Percentiles rank a stretch among this genome's conserved stretches.
Evolutionary conservation across 2,797 vertebrate species (phyloP).

Genomic region (Leptoclinus maculatus): DNA sequence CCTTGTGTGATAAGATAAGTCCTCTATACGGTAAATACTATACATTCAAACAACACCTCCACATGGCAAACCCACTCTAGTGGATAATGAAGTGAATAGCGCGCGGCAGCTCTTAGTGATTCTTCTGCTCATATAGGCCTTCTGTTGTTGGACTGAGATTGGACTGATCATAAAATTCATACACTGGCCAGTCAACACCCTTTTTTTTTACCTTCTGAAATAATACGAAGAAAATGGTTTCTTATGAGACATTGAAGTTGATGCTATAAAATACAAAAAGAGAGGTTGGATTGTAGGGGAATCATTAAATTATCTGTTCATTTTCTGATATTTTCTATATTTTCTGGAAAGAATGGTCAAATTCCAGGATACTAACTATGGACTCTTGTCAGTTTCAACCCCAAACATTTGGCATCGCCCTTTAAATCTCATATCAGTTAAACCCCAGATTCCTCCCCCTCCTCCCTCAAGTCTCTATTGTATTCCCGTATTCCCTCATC

Average conservation of each 20-base stretch:
- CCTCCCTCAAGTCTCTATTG: slow-evolving; percentile 63
- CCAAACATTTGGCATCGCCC: slow-evolving; percentile 37
- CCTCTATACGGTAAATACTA: neutral
- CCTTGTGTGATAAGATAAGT: neutral
- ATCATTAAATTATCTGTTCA: neutral
- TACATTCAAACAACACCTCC: neutral
- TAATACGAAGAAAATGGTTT: neutral
- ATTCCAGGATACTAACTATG: slow-evolving; percentile 30
- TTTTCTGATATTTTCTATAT: neutral
- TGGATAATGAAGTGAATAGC: neutral
- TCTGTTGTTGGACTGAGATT: neutral
- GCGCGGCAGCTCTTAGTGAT: neutral
- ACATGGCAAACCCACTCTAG: neutral
- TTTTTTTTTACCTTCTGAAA: slow-evolving; percentile 1
- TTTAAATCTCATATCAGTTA: slow-evolving; percentile 57
- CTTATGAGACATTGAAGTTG: neutral
- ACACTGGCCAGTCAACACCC: neutral
- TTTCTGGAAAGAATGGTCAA: slow-evolving; percentile 1
- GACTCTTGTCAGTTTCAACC: slow-evolving; percentile 18
- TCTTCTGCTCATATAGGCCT: neutral
- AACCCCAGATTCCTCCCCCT: slow-evolving; percentile 51
- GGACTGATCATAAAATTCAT: neutral
- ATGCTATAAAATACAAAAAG: neutral
- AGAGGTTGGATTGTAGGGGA: neutral
- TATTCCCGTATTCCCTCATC: slow-evolving; percentile 52